phyloP scores from a whole-genome alignment of 2,888 invertebrate species.

The Pantelozetes paolii region DNA sequence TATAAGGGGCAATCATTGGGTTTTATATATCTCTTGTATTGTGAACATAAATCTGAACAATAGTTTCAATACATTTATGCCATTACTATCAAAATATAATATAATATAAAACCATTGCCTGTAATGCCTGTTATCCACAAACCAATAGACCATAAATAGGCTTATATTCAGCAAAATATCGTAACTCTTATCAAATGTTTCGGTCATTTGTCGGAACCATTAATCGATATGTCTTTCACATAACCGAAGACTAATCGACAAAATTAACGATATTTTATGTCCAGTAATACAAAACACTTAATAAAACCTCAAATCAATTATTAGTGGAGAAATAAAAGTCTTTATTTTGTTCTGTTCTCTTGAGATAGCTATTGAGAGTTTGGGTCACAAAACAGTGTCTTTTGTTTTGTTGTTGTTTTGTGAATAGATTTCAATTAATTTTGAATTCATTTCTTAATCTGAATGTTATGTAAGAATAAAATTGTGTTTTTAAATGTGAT shows the following conservation, averaged over 20 bases:
- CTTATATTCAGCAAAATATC: constrained; percentile 14
- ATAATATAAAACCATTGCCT: neutral
- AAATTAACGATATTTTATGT: no score
- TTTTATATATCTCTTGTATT: constrained; percentile 2
- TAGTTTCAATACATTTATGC: constrained; percentile 14
- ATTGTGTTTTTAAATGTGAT: neutral
- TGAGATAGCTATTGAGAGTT: no score
- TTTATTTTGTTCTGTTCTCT: no score
- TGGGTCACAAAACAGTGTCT: no score
- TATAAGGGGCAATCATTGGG: neutral
- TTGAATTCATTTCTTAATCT: no score
- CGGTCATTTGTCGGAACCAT: constrained; percentile 12
- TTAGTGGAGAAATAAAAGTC: neutral
- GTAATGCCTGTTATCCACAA: constrained; percentile 27
- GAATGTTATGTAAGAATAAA: neutral
- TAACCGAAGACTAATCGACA: neutral
- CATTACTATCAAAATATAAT: neutral
- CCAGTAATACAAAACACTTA: neutral
- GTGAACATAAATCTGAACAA: constrained; percentile 28
- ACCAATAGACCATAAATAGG: constrained; percentile 27
- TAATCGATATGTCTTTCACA: constrained; percentile 22
- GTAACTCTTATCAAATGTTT: neutral
- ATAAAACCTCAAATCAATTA: neutral
- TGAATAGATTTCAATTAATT: no score
- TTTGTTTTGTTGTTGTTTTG: no score